These are phyloP conservation scores for Diaprepes abbreviatus DNA, from an alignment of 2,888 invertebrate genomes.

Conservation along the genomic window DNA sequence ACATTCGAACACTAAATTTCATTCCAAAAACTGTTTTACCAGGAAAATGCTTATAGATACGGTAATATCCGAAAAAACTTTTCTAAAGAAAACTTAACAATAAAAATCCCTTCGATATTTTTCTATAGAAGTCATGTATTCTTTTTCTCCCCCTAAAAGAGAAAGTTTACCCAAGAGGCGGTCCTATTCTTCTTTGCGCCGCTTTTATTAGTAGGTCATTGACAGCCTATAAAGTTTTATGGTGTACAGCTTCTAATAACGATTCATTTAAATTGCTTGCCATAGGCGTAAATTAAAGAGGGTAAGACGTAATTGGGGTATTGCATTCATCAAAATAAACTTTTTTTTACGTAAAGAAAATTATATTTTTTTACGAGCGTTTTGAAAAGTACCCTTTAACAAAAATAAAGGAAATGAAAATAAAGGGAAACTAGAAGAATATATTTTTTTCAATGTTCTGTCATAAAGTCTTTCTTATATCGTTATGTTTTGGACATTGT, in stretches of 20 bases:
- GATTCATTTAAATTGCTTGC: constrained; percentile 17
- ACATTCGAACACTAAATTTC: too few relatives aligned
- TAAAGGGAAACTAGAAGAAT: too few relatives aligned
- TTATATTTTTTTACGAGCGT: too few relatives aligned
- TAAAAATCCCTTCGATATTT: constrained; percentile 36
- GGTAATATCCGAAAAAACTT: constrained; percentile 22
- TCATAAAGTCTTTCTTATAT: too few relatives aligned
- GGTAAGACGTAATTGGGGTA: too few relatives aligned
- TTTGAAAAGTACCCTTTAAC: too few relatives aligned
- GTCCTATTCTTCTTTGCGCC: constrained; percentile 27
- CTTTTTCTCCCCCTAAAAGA: constrained; percentile 29
- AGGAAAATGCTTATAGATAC: constrained; percentile 9
- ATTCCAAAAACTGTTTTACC: too few relatives aligned
- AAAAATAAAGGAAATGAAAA: too few relatives aligned
- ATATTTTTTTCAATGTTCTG: too few relatives aligned
- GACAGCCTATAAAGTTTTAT: constrained; percentile 45
- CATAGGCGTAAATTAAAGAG: constrained; percentile 15
- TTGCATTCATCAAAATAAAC: too few relatives aligned
- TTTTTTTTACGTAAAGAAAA: too few relatives aligned
- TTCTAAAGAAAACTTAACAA: constrained; percentile 39
- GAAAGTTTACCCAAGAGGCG: constrained; percentile 21
- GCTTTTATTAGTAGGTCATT: constrained; percentile 47
- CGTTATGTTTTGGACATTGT: too few relatives aligned
- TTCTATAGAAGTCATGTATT: constrained; percentile 31
- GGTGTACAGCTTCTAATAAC: constrained; percentile 17